Evolutionary conservation across 2,888 invertebrate species (phyloP).

Genomic region (Eupsilia transversa): DNA sequence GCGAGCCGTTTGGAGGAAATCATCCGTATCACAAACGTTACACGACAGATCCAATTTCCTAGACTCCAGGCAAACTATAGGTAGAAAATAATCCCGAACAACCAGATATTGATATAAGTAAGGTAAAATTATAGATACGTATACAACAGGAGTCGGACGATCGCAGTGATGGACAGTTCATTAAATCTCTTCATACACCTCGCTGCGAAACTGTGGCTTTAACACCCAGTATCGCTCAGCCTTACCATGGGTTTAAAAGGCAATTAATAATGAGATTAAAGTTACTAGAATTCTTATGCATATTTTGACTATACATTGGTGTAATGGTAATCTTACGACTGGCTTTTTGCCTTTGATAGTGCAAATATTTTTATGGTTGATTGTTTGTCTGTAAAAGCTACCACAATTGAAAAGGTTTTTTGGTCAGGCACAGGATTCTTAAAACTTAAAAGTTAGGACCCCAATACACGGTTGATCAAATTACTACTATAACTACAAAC

Average conservation of each 20-base stretch:
- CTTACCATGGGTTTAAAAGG: constrained; percentile 22
- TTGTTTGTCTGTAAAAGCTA: neutral
- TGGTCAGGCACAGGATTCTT: neutral
- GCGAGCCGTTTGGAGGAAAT: no score
- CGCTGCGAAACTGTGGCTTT: constrained; percentile 16
- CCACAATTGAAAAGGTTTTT: neutral
- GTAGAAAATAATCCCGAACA: neutral
- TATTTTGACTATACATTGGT: neutral
- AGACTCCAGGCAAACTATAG: neutral
- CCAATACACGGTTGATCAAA: neutral
- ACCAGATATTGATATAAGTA: neutral
- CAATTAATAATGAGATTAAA: constrained; percentile 39
- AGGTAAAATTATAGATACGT: neutral
- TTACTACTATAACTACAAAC: neutral
- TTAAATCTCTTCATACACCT: constrained; percentile 37
- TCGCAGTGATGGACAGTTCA: constrained; percentile 38
- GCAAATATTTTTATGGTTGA: neutral
- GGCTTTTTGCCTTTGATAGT: no score
- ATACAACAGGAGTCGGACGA: constrained; percentile 2
- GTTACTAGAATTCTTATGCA: neutral
- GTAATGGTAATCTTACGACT: no score
- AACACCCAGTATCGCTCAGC: constrained; percentile 9
- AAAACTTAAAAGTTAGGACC: neutral
- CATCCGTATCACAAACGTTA: no score
- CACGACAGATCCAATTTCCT: neutral